Base-by-base conservation (phyloP, 2,797 vertebrate genomes). In the Enteromius argenteus region DNA sequence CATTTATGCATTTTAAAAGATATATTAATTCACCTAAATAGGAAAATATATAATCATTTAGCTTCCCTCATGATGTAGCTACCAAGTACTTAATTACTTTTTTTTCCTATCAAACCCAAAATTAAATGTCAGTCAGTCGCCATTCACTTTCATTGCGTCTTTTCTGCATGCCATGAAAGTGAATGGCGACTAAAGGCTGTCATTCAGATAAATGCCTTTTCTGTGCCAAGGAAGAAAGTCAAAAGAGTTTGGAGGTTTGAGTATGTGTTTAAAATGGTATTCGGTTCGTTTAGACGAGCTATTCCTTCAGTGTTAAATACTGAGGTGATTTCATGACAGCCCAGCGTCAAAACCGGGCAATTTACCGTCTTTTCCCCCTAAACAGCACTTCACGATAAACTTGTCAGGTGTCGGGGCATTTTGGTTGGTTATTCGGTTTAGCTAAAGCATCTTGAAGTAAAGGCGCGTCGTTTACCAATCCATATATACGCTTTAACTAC, bases 121-220 rank as follows among this genome's bases (percentile, higher is more conserved):
- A 58, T 39, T 39, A 23, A 53, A 27, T 23, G 10, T 53, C 11
- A 58, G 73, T 76, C 32, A 27, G 60, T 58, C 73, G n/a, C 73
- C 35, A 76, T 58, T 76, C 51, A 76, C 73, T 76, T 76, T 58
- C 73, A 76, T 39, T 76, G 73, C 73, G 51, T 58, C 51, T 58
- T 76, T 76, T 58, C 11, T 15, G 51, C 73, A 58, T 58, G 35
- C 51, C 9, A 1, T 75, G 51, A 15, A 75, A 76, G 35, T 39
- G 35, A 58, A 58, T 10, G 73, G 51, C 35, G 73, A 58, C 73
- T 39, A 21, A 76, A n/a, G 9, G n/a, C 35, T 76, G 73, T 39
- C 21, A 58, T 39, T 58, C 7, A 17, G 51, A 58, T 39, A 23
- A 58, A 58, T 19, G 72, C 39, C 19, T 58, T 76, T 39, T 58